These are phyloP conservation scores for Squalus acanthias DNA, from an alignment of 2,797 vertebrate genomes.

Conservation along the genomic window DNA sequence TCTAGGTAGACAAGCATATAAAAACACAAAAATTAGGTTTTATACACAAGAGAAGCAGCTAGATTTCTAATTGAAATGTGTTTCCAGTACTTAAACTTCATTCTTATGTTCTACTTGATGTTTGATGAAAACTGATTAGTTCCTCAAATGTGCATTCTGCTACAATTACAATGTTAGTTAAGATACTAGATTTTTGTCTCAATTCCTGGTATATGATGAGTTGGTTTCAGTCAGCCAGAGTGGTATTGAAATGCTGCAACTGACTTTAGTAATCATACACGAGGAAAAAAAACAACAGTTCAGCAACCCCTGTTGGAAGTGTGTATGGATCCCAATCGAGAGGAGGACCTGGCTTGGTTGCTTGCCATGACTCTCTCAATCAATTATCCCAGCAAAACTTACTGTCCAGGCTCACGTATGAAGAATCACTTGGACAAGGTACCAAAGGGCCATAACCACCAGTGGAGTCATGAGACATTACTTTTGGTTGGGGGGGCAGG, in stretches of 20 bases:
- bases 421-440: neutral
- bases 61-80: neutral
- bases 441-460: too few relatives aligned
- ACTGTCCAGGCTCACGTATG: neutral
- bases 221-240: neutral
- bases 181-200: neutral
- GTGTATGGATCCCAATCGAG: neutral
- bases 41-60: neutral
- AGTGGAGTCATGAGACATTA: too few relatives aligned
- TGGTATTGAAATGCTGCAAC: neutral
- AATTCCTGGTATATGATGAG: neutral
- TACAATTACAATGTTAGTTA: neutral
- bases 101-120: neutral
- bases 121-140: neutral
- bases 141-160: neutral
- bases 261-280: neutral
- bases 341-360: neutral
- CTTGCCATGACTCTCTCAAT: neutral
- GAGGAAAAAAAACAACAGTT: neutral
- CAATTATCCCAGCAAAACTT: neutral
- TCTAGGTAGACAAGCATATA: slow-evolving; percentile 51
- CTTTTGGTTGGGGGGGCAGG: too few relatives aligned
- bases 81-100: neutral
- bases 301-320: neutral
- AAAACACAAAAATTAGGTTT: slow-evolving; percentile 3